Conservation (phyloP, 1,140 invertebrate species). For the Calliopsis andreniformis region DNA sequence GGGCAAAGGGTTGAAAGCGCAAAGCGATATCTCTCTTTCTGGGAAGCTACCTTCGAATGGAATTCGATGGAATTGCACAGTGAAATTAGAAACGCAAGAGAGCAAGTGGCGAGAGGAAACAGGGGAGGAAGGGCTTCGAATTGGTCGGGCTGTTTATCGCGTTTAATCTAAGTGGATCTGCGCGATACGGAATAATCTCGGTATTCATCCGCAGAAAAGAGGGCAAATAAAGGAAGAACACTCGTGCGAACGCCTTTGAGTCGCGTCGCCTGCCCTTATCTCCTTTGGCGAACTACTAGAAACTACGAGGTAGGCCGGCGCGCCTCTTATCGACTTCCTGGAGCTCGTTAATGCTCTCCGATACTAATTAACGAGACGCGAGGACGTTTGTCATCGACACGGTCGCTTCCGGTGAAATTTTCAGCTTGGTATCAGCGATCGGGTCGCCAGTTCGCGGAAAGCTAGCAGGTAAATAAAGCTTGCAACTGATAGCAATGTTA, state of each 20-base stretch:
- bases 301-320: slow-evolving; percentile 37
- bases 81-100: slow-evolving; percentile 34
- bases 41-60: slow-evolving; percentile 32
- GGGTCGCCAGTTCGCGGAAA: slow-evolving; percentile 4
- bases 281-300: slow-evolving; percentile 43
- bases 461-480: slow-evolving; percentile 5
- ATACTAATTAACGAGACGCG: slow-evolving; percentile 58
- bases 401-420: slow-evolving; percentile 49
- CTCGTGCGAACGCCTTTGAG: slow-evolving; percentile 21
- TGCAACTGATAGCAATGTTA: background rate
- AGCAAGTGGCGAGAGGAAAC: background rate
- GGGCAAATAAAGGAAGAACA: slow-evolving; percentile 31
- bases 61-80: slow-evolving; percentile 40
- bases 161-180: slow-evolving; percentile 31
- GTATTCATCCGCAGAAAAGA: slow-evolving; percentile 30
- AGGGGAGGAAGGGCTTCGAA: background rate
- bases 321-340: slow-evolving; percentile 46
- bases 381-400: slow-evolving; percentile 53
- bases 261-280: slow-evolving; percentile 26
- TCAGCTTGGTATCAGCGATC: slow-evolving; percentile 15
- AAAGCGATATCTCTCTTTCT: background rate
- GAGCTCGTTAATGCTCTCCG: slow-evolving; percentile 51
- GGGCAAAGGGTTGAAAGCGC: background rate
- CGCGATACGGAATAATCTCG: slow-evolving; percentile 42
- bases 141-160: slow-evolving; percentile 35